A percentile compares a stretch with the other conserved stretches of the same genome.
Evolutionary conservation across 2,888 invertebrate genomes (phyloP).

Genomic region (Dicyrtomina minuta): DNA sequence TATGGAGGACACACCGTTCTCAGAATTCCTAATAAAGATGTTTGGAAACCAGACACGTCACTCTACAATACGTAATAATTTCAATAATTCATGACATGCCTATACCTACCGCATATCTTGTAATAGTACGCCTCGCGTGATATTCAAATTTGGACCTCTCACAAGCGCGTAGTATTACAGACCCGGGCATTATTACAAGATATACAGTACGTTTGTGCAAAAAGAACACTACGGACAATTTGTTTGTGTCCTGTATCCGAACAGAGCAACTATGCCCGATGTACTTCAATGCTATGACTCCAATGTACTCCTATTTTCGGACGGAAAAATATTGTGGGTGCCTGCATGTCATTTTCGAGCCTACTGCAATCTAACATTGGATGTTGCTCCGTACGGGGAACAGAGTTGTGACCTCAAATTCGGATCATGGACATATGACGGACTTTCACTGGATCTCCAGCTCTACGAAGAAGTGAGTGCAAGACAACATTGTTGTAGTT

Average conservation of each 20-base stretch:
- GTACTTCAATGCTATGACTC: conserved; percentile 36
- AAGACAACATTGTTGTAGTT: neutral
- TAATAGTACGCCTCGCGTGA: too few relatives aligned
- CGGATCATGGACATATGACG: conserved; percentile 47
- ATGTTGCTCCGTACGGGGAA: conserved; percentile 34
- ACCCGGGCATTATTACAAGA: too few relatives aligned
- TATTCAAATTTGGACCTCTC: too few relatives aligned
- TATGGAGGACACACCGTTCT: conserved; percentile 37
- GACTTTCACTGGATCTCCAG: conserved; percentile 37
- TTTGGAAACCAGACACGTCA: conserved; percentile 46
- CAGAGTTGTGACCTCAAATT: conserved; percentile 44
- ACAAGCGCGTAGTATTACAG: too few relatives aligned
- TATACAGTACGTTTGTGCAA: neutral
- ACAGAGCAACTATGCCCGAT: conserved; percentile 18
- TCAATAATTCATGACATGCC: neutral
- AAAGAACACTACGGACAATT: neutral
- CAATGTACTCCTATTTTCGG: conserved; percentile 36
- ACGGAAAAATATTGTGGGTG: conserved; percentile 40
- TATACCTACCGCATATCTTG: too few relatives aligned
- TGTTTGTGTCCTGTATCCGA: too few relatives aligned
- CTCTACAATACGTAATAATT: conserved; percentile 46
- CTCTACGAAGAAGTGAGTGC: conserved; percentile 34
- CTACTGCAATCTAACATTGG: conserved; percentile 39
- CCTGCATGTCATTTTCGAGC: conserved; percentile 43
- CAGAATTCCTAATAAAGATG: conserved; percentile 33